Percentiles rank a stretch among this genome's conserved stretches.
phyloP scores from a whole-genome alignment of 2,113 vertebrate species.

The Ceratotherium simum region DNA sequence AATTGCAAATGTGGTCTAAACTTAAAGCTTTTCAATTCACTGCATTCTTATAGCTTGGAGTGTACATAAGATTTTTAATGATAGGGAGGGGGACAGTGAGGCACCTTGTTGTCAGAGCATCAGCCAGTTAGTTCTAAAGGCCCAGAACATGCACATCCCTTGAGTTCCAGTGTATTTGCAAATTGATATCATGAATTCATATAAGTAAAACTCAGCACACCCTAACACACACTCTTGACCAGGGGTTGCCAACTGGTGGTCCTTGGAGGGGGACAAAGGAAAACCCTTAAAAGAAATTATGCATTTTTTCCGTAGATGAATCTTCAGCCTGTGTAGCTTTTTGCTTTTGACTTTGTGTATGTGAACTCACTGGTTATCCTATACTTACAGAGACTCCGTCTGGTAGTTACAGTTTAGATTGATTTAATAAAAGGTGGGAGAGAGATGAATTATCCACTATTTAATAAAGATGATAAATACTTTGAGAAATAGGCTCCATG shows the following conservation, averaged over 20 bases:
- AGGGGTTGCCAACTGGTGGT: neutral
- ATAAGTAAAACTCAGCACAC: neutral
- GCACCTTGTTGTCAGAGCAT: neutral
- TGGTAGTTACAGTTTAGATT: neutral
- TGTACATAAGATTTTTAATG: neutral
- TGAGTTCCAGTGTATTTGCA: neutral
- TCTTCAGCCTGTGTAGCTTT: neutral
- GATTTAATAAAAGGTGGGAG: neutral
- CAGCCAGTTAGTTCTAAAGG: neutral
- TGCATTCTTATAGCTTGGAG: constrained; percentile 80
- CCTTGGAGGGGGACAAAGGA: neutral
- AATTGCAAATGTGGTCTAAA: constrained; percentile 76
- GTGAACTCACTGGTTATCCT: neutral
- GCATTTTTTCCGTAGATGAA: no score
- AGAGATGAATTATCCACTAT: constrained; percentile 10
- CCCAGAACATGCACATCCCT: neutral
- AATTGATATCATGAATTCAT: neutral
- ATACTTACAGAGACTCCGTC: neutral
- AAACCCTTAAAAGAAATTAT: neutral
- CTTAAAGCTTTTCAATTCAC: constrained; percentile 79
- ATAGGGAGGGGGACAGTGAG: neutral
- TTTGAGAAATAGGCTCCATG: neutral
- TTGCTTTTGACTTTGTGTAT: neutral
- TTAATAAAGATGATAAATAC: neutral
- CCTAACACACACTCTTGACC: neutral